Evolutionary conservation across 1,140 invertebrate genomes (phyloP).

Genomic region (Caenorhabditis latens): DNA sequence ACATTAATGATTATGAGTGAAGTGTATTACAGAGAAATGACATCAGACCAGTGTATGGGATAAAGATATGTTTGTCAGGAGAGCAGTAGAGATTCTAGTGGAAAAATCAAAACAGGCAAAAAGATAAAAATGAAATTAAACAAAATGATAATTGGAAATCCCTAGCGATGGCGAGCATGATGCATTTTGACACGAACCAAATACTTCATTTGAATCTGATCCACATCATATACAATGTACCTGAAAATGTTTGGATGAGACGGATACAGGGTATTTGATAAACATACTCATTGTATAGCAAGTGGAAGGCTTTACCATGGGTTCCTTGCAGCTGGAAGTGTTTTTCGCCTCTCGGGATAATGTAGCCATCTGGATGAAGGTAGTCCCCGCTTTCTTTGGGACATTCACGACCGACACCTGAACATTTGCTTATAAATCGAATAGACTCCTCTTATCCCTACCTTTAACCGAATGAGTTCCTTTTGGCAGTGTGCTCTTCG

Average conservation of each 20-base stretch:
- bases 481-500: constrained; percentile 66
- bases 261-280: background rate
- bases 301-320: constrained; percentile 69
- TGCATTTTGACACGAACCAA: constrained; percentile 69
- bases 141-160: too few species aligned
- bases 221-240: constrained; percentile 91
- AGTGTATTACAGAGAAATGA: too few species aligned
- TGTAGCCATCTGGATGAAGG: constrained; percentile 75
- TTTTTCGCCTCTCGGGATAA: background rate
- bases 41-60: too few species aligned
- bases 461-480: constrained; percentile 27
- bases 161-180: background rate
- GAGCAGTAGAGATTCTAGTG: too few species aligned
- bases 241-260: constrained; percentile 76
- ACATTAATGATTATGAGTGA: too few species aligned
- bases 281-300: constrained; percentile 88
- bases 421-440: constrained; percentile 75
- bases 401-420: constrained; percentile 85
- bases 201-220: constrained; percentile 85
- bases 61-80: too few species aligned
- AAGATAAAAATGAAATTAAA: too few species aligned
- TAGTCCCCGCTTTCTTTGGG: constrained; percentile 76
- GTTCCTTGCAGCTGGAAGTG: background rate
- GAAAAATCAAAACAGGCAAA: too few species aligned
- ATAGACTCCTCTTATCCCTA: background rate